Evolutionary conservation across 2,888 invertebrate genomes (phyloP), one percentile per base, ranked within the genome.

Genomic region (Drosophila anomelani): DNA sequence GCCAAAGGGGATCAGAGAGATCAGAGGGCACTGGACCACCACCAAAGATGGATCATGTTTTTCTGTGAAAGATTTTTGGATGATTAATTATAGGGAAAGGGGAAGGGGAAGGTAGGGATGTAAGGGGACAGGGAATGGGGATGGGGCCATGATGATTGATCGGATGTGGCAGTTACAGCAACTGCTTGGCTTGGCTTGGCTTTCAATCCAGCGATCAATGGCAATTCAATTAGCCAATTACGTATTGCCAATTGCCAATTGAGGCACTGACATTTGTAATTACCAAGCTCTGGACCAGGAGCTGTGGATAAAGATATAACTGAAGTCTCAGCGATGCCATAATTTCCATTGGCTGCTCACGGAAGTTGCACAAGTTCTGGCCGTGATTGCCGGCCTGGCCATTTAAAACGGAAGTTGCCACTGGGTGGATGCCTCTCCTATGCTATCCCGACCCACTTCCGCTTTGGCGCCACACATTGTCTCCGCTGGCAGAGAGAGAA

Each of bases 211-310:
- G 6, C 57, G 51, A 69, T 69, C 79, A 72, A 73, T 69, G 47
- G 63, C 75, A 80, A 76, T 77, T 79, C 83, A 88, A 85, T 85
- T 85, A 80, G 81, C 75, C 86, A 85, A 85, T 88, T 85, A 85
- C 85, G 83, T 82, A 84, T 46, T 81, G 85, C 75, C 80, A 74
- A 76, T 80, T 81, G 81, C 54, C 78, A 54, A 68, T 62, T 61
- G 47, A 63, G 55, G 36, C 47, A 51, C 72, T 72, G 71, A 60
- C 60, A 71, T 60, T 71, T 36, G 54, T 75, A 75, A 75, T 75
- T 75, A 75, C 60, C 26, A 46, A 66, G 32, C 53, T 44, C 20
- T 20, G 20, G 36, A 44, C 17, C 66, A 20, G 34, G 41, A 67
- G 68, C 41, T 36, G 41, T 23, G 8, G 44, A 23, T 44, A 15